Percentiles rank a stretch among this genome's conserved stretches.
Conservation (phyloP, 2,888 invertebrate genomes). For the Chorisops tibialis region DNA sequence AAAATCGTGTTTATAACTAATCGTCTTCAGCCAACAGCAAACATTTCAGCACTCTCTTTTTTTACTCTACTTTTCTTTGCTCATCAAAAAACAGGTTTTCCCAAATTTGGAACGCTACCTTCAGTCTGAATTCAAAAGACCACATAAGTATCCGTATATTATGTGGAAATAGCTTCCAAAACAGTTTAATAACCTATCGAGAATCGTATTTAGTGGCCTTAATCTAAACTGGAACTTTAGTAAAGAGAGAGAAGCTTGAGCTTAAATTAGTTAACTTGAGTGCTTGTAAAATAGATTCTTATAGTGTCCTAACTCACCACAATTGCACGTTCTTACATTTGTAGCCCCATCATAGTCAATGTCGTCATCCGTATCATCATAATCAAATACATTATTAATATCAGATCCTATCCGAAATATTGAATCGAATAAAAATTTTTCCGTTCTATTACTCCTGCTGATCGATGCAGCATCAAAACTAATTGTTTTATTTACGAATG, state of each 20-base stretch:
- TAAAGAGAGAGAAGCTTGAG: neutral
- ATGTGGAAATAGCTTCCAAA: no score
- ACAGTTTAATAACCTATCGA: no score
- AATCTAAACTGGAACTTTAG: no score
- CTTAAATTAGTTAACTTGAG: neutral
- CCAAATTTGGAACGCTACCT: no score
- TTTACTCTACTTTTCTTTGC: no score
- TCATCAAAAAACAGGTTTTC: no score
- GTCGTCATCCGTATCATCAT: slow-evolving; percentile 59
- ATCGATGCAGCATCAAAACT: neutral
- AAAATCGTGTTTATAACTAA: no score
- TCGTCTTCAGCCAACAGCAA: no score
- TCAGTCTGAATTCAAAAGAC: no score
- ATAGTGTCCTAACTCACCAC: slow-evolving; percentile 69
- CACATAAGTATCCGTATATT: no score
- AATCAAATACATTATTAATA: slow-evolving; percentile 49
- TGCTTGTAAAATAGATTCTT: neutral
- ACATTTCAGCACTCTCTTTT: no score
- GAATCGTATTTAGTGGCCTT: no score
- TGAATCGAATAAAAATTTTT: slow-evolving; percentile 69
- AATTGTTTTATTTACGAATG: slow-evolving; percentile 5
- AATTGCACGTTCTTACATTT: slow-evolving; percentile 65
- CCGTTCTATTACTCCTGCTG: slow-evolving; percentile 54
- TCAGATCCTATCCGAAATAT: slow-evolving; percentile 64
- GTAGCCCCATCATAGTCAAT: slow-evolving; percentile 57